Base-by-base conservation (phyloP, 1,140 invertebrate genomes). In the Rhysida immarginata region DNA sequence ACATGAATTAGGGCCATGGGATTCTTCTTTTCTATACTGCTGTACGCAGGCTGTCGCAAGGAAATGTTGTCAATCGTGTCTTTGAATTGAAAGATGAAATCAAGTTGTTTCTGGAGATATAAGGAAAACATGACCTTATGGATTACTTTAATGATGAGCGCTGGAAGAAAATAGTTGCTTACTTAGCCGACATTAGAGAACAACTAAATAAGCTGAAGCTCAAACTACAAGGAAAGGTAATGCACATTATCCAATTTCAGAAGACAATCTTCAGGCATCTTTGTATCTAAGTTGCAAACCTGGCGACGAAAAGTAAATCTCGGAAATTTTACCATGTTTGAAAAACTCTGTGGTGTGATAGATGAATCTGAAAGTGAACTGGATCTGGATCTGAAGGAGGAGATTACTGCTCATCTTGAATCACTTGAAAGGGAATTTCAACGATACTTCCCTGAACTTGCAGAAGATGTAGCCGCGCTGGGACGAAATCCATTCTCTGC, bases 1-100 rank as follows among this genome's bases (percentile, higher is more conserved):
- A 57, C 20, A 61, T 58, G 58, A 49, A 60, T 55, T n/a, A 29
- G 55, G 60, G 56, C n/a, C 56, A 61, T 43, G 46, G 53, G 45
- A 48, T 48, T 16, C 53, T 63, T 23, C 18, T 63, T 26, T 53
- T 58, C n/a, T 56, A 61, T 56, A 61, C 55, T 24, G 48, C 58
- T 48, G 54, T 58, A 57, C 26, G 54, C 18, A 61, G 56, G 55
- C 51, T 62, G 43, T 61, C 54, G 41, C 58, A 55, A 58, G 35
- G 48, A 26, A 58, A 58, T 41, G 54, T 59, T 53, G 16, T 56
- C 21, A 59, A 53, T 54, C 35, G 58, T 50, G 25, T 60, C 50
- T 57, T 60, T 20, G 45, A 62, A 21, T 41, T 60, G 44, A 48
- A 57, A 45, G 21, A 44, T 56, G 53, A 60, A 58, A 49, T 60